Conservation (phyloP, 2,888 invertebrate genomes). For the Cynaeus angustus region DNA sequence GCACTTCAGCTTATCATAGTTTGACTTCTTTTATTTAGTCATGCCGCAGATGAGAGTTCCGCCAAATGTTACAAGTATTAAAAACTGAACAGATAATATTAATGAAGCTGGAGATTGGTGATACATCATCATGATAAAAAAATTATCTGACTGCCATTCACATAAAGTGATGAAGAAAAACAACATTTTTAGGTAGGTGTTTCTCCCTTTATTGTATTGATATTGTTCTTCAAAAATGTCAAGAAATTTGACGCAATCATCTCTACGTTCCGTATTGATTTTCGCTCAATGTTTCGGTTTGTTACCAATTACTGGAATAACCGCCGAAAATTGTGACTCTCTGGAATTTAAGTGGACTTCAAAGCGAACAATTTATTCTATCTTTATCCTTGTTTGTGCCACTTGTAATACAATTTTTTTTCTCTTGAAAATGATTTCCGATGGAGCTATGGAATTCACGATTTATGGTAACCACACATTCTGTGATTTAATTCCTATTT, state of each 20-base stretch:
- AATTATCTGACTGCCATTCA: too few species aligned
- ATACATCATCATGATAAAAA: too few species aligned
- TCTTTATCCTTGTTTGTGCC: slow-evolving; percentile 7
- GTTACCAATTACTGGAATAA: slow-evolving; percentile 36
- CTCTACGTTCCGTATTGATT: slow-evolving; percentile 24
- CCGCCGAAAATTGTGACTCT: not conserved
- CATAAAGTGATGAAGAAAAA: too few species aligned
- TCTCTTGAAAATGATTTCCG: slow-evolving; percentile 10
- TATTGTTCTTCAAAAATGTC: too few species aligned
- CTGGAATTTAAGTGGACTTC: slow-evolving; percentile 35
- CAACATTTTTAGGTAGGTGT: too few species aligned
- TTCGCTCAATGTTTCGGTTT: slow-evolving; percentile 42
- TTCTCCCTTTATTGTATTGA: too few species aligned
- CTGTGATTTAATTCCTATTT: not conserved
- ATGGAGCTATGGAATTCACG: not conserved
- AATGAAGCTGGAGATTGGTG: too few species aligned
- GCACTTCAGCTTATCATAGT: too few species aligned
- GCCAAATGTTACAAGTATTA: too few species aligned
- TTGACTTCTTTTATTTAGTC: too few species aligned
- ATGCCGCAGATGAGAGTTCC: too few species aligned
- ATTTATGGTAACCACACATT: slow-evolving; percentile 13
- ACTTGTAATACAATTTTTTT: slow-evolving; percentile 2
- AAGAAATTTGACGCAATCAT: slow-evolving; percentile 9
- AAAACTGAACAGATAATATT: too few species aligned
- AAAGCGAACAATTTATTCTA: slow-evolving; percentile 37